Percentiles rank a stretch among this genome's conserved stretches.
These are phyloP conservation scores for Lepidocyrtoides sp. DNA, from an alignment of 2,888 invertebrate genomes.

Conservation along the genomic window DNA sequence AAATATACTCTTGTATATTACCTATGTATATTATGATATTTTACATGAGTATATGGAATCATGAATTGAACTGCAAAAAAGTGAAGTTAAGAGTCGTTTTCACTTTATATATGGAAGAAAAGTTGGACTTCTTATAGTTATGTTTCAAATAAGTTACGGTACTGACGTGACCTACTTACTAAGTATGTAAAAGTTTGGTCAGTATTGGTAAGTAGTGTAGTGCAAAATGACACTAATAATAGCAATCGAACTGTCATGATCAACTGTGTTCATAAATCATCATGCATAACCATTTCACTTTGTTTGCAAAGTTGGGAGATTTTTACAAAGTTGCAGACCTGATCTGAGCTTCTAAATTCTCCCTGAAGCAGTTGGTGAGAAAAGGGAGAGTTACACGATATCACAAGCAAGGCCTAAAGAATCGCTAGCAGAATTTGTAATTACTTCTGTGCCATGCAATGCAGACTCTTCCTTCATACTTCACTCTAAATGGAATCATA, in stretches of 20 bases:
- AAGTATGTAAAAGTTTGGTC: background rate
- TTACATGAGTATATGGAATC: too few species aligned
- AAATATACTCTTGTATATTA: too few species aligned
- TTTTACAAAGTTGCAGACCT: background rate
- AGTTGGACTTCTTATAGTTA: too few species aligned
- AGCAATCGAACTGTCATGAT: background rate
- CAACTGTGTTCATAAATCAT: background rate
- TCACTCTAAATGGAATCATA: background rate
- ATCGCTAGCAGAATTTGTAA: background rate
- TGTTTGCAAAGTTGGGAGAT: too few species aligned
- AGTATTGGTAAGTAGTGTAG: too few species aligned
- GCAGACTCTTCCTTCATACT: background rate
- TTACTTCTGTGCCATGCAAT: background rate
- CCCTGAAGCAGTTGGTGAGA: background rate
- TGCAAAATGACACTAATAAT: background rate
- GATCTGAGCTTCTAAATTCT: background rate
- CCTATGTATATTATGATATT: too few species aligned
- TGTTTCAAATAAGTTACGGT: too few species aligned
- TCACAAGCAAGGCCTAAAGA: too few species aligned
- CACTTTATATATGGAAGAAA: too few species aligned
- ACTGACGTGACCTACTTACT: background rate
- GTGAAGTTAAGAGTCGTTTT: too few species aligned
- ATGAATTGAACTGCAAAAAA: too few species aligned
- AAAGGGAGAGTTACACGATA: background rate
- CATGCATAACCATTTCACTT: background rate